Percentiles rank a stretch among this genome's conserved stretches.
phyloP scores from a whole-genome alignment of 1,140 invertebrate species.

The Caenorhabditis briggsae region DNA sequence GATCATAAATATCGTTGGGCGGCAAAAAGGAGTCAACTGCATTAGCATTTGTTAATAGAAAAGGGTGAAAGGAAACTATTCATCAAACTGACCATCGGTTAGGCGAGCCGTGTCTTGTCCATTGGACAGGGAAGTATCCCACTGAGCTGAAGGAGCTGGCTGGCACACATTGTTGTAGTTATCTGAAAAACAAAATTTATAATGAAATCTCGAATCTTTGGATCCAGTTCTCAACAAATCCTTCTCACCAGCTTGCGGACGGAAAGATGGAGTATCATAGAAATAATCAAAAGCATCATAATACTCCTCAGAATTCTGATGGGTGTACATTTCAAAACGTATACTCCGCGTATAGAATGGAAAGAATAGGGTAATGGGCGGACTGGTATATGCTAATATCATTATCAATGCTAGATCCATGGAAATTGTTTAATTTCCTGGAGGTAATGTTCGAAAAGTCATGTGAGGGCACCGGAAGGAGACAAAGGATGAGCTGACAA shows the following conservation, averaged over 20 bases:
- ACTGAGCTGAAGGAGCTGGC: conserved; percentile 5
- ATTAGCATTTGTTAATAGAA: conserved; percentile 41
- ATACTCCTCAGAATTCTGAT: neutral
- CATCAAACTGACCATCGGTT: conserved; percentile 47
- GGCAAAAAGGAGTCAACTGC: neutral
- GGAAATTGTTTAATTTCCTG: conserved; percentile 49
- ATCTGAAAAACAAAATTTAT: neutral
- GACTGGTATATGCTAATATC: neutral
- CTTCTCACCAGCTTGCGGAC: no score
- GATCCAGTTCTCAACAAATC: neutral
- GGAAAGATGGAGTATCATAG: no score
- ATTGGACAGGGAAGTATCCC: conserved; percentile 30
- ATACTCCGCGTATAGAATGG: neutral
- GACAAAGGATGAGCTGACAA: neutral
- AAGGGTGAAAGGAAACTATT: neutral
- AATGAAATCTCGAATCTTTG: neutral
- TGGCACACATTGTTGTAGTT: conserved; percentile 43
- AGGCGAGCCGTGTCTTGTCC: neutral
- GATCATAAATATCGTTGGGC: neutral
- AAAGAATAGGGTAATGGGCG: neutral
- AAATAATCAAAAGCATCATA: neutral
- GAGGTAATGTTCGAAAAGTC: neutral
- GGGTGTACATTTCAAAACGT: neutral
- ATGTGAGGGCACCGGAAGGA: conserved; percentile 1
- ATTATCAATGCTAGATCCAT: neutral